Base-by-base conservation (phyloP, 2,797 vertebrate genomes). In the Denticeps clupeoides region DNA sequence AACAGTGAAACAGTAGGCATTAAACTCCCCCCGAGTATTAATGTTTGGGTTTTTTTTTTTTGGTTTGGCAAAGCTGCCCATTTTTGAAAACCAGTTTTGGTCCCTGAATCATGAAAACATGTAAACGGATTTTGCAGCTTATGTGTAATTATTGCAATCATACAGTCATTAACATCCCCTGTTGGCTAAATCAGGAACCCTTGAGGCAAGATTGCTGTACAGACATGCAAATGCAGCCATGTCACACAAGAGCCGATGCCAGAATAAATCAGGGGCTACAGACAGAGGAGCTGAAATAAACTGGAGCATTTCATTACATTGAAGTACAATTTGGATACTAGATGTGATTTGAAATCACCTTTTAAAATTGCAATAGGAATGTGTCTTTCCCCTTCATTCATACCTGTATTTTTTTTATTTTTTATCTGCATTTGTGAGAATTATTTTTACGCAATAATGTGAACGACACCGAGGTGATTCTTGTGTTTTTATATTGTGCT, bases 401-500 rank as follows among this genome's bases (percentile, higher is more conserved):
- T n/a, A n/a, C n/a, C n/a, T n/a, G n/a, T n/a, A n/a, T n/a, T n/a
- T n/a, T n/a, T n/a, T n/a, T n/a, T n/a, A n/a, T n/a, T n/a, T n/a
- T n/a, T n/a, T n/a, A n/a, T n/a, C n/a, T n/a, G n/a, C n/a, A n/a
- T n/a, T n/a, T n/a, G n/a, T n/a, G n/a, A n/a, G n/a, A n/a, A n/a
- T n/a, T n/a, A n/a, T n/a, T n/a, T n/a, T n/a, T n/a, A n/a, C n/a
- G n/a, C n/a, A n/a, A n/a, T n/a, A n/a, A n/a, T n/a, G n/a, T n/a
- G n/a, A n/a, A n/a, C 19, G 8, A 37, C 4, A 16, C 7, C 12
- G 12, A 11, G 11, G 7, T 5, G 4, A 38, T 8, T 16, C 10
- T 8, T 21, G 32, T 4, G 28, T 19, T 33, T 28, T 33, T 49
- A 18, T 10, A 29, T 32, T 56, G 47, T 38, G 47, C 37, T 56